A percentile compares a stretch with the other conserved stretches of the same genome.
phyloP scores from a whole-genome alignment of 2,888 invertebrate genomes.

The Colostygia pectinataria region DNA sequence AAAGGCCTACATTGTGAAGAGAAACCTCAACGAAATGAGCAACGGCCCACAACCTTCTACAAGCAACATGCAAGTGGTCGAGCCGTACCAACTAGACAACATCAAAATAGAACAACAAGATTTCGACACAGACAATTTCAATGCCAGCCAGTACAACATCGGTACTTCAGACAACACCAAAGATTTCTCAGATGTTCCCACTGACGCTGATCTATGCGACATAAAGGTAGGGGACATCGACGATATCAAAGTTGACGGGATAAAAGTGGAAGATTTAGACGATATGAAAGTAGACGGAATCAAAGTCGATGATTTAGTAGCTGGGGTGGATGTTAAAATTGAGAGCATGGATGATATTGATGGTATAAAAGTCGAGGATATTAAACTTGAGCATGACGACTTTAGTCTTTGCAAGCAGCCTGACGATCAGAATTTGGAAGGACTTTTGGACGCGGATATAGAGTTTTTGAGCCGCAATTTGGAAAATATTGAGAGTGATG shows the following conservation, averaged over 20 bases:
- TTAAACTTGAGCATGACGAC: slow-evolving; percentile 71
- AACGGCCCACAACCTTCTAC: slow-evolving; percentile 71
- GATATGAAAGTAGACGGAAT: slow-evolving; percentile 71
- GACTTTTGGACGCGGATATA: slow-evolving; percentile 74
- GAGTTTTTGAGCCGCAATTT: slow-evolving; percentile 77
- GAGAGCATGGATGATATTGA: slow-evolving; percentile 70
- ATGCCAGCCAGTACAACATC: slow-evolving; percentile 65
- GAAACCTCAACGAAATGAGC: slow-evolving; percentile 59
- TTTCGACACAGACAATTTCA: slow-evolving; percentile 65
- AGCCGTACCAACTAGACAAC: slow-evolving; percentile 61
- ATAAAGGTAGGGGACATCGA: slow-evolving; percentile 78
- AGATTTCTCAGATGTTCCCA: slow-evolving; percentile 67
- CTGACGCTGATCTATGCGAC: slow-evolving; percentile 70
- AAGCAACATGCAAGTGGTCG: slow-evolving; percentile 60
- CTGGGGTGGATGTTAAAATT: slow-evolving; percentile 66
- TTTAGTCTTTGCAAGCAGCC: slow-evolving; percentile 67
- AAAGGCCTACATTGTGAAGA: slow-evolving; percentile 83
- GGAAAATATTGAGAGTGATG: slow-evolving; percentile 78
- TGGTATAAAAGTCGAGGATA: slow-evolving; percentile 71
- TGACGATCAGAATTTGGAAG: slow-evolving; percentile 70
- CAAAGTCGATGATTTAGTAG: slow-evolving; percentile 64
- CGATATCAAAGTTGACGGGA: slow-evolving; percentile 72
- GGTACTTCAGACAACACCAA: slow-evolving; percentile 61
- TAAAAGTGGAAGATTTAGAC: slow-evolving; percentile 72
- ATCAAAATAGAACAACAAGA: slow-evolving; percentile 71